Evolutionary conservation across 2,797 vertebrate genomes (phyloP).

Genomic region (Paratrypauchen microcephalus): DNA sequence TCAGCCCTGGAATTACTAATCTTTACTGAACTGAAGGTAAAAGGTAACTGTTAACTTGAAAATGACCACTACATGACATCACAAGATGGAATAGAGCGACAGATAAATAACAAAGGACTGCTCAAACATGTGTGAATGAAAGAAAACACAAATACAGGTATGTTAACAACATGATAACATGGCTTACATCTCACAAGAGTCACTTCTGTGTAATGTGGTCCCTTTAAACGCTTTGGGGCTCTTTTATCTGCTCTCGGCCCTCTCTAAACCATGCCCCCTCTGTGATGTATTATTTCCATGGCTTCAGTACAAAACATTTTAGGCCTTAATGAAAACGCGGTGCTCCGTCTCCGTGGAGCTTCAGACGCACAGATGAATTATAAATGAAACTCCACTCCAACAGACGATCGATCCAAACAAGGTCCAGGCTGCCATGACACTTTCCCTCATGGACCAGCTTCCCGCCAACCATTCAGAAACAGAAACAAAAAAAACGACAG

Average conservation of each 20-base stretch:
- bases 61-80: too few relatives aligned
- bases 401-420: slow-evolving; percentile 77
- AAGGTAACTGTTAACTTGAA: too few relatives aligned
- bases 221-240: not conserved
- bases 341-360: slow-evolving; percentile 37
- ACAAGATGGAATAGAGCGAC: too few relatives aligned
- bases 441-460: slow-evolving; percentile 29
- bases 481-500: not conserved
- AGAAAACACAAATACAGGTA: too few relatives aligned
- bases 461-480: not conserved
- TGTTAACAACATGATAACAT: too few relatives aligned
- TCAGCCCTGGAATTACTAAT: too few relatives aligned
- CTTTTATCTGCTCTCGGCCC: not conserved
- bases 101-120: too few relatives aligned
- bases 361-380: slow-evolving; percentile 71
- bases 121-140: too few relatives aligned
- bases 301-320: slow-evolving; percentile 35
- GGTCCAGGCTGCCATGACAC: slow-evolving; percentile 62
- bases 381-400: slow-evolving; percentile 71
- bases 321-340: slow-evolving; percentile 51
- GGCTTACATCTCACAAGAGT: too few relatives aligned
- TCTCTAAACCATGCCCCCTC: slow-evolving; percentile 21
- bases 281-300: slow-evolving; percentile 39
- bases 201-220: too few relatives aligned
- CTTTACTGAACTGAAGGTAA: too few relatives aligned